Base-by-base conservation (phyloP, 2,113 vertebrate genomes). In the Eonycteris spelaea region DNA sequence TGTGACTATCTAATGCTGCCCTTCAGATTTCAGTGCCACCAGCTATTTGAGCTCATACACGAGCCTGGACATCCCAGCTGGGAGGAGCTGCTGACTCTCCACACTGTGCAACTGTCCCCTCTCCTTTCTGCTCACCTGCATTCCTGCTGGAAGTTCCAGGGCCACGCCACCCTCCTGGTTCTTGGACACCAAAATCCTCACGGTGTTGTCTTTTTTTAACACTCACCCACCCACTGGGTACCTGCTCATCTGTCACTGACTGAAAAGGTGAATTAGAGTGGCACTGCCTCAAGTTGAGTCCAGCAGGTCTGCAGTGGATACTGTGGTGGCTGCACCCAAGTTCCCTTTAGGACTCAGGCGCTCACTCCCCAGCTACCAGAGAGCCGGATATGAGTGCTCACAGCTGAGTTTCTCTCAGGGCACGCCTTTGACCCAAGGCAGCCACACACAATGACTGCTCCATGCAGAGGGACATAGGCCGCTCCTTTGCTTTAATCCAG, bases 81-180 rank as follows among this genome's bases (percentile, higher is more conserved):
- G 30, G n/a, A 43, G 30, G 30, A 51, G 74, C 43, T 11, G 19
- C 91, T 22, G 10, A 57, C 61, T 65, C 48, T 74, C 55, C 0
- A 6, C 22, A 24, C 9, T 16, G 19, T 40, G 12, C 9, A 51
- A 4, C 9, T 1, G 0, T 6, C 33, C 48, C 24, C 30, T 65
- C 61, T 21, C 35, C 55, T 75, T 40, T 38, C 65, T 33, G 19
- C 45, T 80, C 7, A 30, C 82, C 19, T 6, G 19, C 14, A 0
- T 38, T 38, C 21, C 15, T n/a, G 18, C 45, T 21, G 35, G 2
- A 22, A 45, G 55, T 45, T 28, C 86, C n/a, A 45, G 45, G 35
- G 0, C 22, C 48, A 8, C 0, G 12, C 16, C 33, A 10, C 28
- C 9, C 2, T n/a, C 65, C 0, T 35, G 33, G 8, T 19, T 48